phyloP scores from a whole-genome alignment of 2,888 invertebrate genomes.

The Cheilosia urbana region DNA sequence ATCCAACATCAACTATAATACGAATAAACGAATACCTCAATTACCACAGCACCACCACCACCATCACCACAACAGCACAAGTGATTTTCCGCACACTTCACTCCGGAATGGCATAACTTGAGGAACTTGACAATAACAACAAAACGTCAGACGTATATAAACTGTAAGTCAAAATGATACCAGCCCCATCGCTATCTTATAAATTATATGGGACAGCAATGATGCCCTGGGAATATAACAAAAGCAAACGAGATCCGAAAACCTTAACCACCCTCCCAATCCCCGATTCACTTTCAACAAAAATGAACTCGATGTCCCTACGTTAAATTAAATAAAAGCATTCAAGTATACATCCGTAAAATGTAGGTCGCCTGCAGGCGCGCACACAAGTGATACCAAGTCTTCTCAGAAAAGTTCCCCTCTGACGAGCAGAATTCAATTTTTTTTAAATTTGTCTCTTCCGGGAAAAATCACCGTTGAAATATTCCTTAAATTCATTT shows the following conservation, averaged over 20 bases:
- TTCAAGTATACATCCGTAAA: conserved; percentile 37
- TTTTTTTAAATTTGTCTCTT: conserved; percentile 18
- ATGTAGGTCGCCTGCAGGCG: conserved; percentile 51
- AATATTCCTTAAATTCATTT: no score
- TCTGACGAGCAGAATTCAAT: conserved; percentile 10
- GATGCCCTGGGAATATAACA: conserved; percentile 32
- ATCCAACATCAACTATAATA: conserved; percentile 37
- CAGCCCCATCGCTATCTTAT: conserved; percentile 40
- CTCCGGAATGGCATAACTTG: neutral
- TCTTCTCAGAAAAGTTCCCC: neutral
- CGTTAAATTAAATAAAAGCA: conserved; percentile 65
- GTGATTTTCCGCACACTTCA: conserved; percentile 36
- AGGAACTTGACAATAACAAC: conserved; percentile 39
- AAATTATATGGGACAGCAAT: conserved; percentile 49
- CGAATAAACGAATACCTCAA: conserved; percentile 52
- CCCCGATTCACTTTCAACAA: conserved; percentile 1
- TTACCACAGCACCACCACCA: conserved; percentile 11
- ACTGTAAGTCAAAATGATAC: conserved; percentile 65
- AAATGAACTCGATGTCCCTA: conserved; percentile 20
- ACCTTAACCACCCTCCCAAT: conserved; percentile 19
- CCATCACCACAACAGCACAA: neutral
- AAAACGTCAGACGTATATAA: conserved; percentile 61
- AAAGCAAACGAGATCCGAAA: conserved; percentile 43
- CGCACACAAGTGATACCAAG: conserved; percentile 41
- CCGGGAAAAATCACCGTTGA: conserved; percentile 10